These are phyloP conservation scores for Stigmatopora nigra DNA, from an alignment of 2,113 vertebrate genomes.

Conservation along the genomic window DNA sequence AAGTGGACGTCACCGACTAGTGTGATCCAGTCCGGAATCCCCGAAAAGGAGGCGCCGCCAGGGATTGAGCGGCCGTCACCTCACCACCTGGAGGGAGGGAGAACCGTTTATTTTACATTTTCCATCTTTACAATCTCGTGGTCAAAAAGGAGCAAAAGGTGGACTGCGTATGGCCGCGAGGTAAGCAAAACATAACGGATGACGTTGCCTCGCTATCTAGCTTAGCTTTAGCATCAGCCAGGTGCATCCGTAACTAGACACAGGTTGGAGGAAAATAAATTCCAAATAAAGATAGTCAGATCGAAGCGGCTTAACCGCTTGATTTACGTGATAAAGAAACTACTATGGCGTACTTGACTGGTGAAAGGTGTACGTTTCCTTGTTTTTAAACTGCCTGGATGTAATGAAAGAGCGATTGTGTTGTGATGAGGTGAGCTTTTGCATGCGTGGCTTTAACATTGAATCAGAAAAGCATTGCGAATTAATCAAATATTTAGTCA, in stretches of 20 bases:
- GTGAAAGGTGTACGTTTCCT: background rate
- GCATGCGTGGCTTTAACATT: conserved; percentile 45
- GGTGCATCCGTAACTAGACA: conserved; percentile 20
- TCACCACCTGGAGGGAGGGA: background rate
- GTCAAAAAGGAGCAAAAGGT: background rate
- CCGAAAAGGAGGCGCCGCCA: background rate
- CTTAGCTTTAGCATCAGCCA: conserved; percentile 39
- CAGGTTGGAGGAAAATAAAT: background rate
- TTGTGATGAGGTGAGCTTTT: background rate
- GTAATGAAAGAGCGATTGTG: conserved; percentile 58
- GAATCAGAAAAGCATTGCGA: background rate
- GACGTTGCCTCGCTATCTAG: conserved; percentile 38
- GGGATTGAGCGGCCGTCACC: conserved; percentile 18
- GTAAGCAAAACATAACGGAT: conserved; percentile 38
- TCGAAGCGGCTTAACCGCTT: background rate
- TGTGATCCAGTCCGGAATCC: conserved; percentile 29
- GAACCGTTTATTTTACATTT: background rate
- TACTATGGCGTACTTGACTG: background rate
- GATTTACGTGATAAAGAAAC: background rate
- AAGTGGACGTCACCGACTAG: conserved; percentile 34
- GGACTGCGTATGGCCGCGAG: conserved; percentile 3
- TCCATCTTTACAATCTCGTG: background rate
- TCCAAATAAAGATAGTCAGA: background rate
- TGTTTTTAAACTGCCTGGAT: background rate
- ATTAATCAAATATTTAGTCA: no score